Evolutionary conservation across 2,113 vertebrate genomes (phyloP), one percentile per base, ranked within the genome.

Genomic region (Sterna hirundo): DNA sequence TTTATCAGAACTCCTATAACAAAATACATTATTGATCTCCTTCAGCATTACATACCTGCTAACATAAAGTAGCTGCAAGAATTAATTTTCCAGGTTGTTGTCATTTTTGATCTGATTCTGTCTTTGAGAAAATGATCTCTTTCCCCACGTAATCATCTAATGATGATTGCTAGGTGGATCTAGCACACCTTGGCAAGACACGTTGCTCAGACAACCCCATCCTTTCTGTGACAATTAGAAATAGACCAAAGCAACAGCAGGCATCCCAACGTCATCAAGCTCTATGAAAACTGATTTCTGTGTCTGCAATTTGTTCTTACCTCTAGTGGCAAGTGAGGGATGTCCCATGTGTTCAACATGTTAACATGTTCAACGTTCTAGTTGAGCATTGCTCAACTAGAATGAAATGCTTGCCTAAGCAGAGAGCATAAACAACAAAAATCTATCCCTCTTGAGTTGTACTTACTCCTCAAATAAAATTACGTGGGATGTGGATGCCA

Each of bases 1-100:
- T 96, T 93, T 95, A 83, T 86, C 55, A 89, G 89, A 94, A 70
- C n/a, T 75, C 44, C 29, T 66, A 19, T 76, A 96, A 96, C 91
- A 94, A 97, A 96, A 88, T 69, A 66, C 20, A 18, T 74, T 88
- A 27, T 86, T 90, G 22, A n/a, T 93, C 70, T 89, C 62, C 83
- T 93, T 95, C 92, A 89, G 20, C 36, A 83, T 79, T 72, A 60
- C 29, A 14, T 68, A 85, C 38, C 32, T 92, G 47, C 52, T 90
- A 95, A 81, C 58, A 52, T 68, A 96, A 95, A 92, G 66, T 58
- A 94, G 38, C 68, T 87, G 32, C 26, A 87, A 94, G 57, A 94
- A 86, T 86, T 69, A 86, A 87, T 96, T 94, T 90, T 75, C 77
- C 29, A 49, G n/a, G 32, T 90, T 61, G 71, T 32, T 97, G 90